phyloP scores from a whole-genome alignment of 2,113 vertebrate genomes.

The Ochotona curzoniae region DNA sequence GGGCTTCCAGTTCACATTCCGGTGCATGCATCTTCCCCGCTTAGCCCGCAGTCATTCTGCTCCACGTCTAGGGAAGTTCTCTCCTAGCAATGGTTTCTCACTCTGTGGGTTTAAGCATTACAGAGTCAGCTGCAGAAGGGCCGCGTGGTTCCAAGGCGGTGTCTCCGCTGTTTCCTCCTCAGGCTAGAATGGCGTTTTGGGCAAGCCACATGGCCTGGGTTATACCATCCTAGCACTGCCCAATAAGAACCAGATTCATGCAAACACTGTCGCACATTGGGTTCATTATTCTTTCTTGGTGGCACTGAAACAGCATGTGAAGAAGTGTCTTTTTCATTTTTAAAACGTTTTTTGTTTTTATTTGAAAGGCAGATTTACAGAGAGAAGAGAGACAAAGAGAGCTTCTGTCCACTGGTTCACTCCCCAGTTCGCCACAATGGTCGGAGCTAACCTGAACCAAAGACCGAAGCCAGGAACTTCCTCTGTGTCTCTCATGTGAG shows the following conservation, averaged over 20 bases:
- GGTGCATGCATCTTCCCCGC: background rate
- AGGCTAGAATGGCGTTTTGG: background rate
- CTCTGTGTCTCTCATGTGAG: too few relatives aligned
- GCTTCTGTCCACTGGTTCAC: too few relatives aligned
- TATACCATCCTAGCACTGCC: background rate
- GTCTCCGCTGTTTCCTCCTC: background rate
- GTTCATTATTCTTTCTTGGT: too few relatives aligned
- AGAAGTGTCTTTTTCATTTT: too few relatives aligned
- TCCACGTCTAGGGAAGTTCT: background rate
- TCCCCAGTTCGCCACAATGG: too few relatives aligned
- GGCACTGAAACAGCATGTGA: too few relatives aligned
- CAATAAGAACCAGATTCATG: background rate
- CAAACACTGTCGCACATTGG: rapidly evolving
- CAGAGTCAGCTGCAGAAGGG: background rate
- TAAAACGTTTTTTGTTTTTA: too few relatives aligned
- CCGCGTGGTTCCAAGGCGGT: background rate
- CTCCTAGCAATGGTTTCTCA: background rate
- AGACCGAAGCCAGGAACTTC: too few relatives aligned
- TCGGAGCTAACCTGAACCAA: too few relatives aligned
- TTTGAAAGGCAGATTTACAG: too few relatives aligned
- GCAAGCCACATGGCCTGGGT: rapidly evolving
- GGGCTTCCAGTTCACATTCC: too few relatives aligned
- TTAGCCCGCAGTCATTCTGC: background rate
- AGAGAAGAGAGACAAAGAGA: too few relatives aligned
- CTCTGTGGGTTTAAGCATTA: background rate